Percentiles rank a stretch among this genome's conserved stretches.
phyloP scores from a whole-genome alignment of 2,113 vertebrate genomes.

The Leptocoma aspasia region DNA sequence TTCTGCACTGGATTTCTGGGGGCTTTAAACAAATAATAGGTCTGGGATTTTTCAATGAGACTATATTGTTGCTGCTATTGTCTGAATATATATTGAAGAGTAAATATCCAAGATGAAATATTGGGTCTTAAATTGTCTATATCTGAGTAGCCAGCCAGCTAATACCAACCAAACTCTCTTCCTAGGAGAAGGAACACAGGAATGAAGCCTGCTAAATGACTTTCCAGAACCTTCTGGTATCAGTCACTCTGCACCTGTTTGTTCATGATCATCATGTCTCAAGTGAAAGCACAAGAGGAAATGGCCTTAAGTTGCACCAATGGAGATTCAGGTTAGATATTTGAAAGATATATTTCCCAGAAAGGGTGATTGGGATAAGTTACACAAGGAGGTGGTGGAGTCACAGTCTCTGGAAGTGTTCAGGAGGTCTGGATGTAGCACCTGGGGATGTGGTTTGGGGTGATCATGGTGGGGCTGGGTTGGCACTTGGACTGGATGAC shows the following conservation, averaged over 20 bases:
- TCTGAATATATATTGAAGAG: neutral
- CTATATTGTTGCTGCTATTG: neutral
- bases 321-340: neutral
- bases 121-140: neutral
- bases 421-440: neutral
- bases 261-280: neutral
- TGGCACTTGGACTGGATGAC: neutral
- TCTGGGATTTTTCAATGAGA: neutral
- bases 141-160: neutral
- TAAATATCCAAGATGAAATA: neutral
- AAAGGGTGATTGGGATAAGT: neutral
- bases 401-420: neutral
- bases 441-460: neutral
- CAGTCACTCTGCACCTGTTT: neutral
- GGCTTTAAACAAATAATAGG: neutral
- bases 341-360: neutral
- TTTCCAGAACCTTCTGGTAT: neutral
- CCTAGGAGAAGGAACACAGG: neutral
- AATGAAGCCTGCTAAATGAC: neutral
- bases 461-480: neutral
- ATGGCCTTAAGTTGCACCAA: neutral
- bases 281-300: neutral
- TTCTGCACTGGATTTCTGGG: neutral
- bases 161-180: neutral
- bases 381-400: neutral